Evolutionary conservation across 2,888 invertebrate genomes (phyloP).

Genomic region (Pteria penguin): DNA sequence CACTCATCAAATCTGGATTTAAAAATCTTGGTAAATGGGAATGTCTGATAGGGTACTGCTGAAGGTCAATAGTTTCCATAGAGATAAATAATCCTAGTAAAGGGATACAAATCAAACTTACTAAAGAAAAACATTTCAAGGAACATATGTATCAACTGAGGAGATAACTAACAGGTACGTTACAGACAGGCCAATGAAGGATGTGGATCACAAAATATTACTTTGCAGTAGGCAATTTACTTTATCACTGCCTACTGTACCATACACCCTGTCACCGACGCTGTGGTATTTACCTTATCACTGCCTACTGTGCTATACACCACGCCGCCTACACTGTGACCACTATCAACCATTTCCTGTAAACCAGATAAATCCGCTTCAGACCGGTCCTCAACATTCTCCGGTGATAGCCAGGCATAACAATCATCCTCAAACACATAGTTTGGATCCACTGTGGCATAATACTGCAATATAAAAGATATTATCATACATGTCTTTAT

Average conservation of each 20-base stretch:
- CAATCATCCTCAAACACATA: constrained; percentile 84
- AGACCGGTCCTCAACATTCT: constrained; percentile 75
- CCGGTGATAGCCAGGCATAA: constrained; percentile 94
- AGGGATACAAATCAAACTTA: no score
- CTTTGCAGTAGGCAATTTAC: not conserved
- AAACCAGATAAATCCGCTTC: constrained; percentile 71
- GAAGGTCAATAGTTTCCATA: no score
- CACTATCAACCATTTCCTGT: constrained; percentile 85
- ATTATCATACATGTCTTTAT: not conserved
- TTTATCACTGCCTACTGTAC: constrained; percentile 87
- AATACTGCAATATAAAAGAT: constrained; percentile 84
- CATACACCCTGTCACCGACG: constrained; percentile 91
- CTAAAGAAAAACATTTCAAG: no score
- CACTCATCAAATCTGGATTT: no score
- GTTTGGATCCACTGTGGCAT: constrained; percentile 93
- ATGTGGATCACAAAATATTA: no score
- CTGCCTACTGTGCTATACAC: constrained; percentile 94
- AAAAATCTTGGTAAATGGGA: no score
- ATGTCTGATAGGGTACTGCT: no score
- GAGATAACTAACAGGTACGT: no score
- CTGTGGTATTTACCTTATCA: constrained; percentile 4
- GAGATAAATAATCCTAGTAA: no score
- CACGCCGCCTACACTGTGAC: constrained; percentile 97
- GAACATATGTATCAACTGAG: no score
- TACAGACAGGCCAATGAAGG: no score